Evolutionary conservation across 2,113 vertebrate species (phyloP).

Genomic region (Rynchops niger): DNA sequence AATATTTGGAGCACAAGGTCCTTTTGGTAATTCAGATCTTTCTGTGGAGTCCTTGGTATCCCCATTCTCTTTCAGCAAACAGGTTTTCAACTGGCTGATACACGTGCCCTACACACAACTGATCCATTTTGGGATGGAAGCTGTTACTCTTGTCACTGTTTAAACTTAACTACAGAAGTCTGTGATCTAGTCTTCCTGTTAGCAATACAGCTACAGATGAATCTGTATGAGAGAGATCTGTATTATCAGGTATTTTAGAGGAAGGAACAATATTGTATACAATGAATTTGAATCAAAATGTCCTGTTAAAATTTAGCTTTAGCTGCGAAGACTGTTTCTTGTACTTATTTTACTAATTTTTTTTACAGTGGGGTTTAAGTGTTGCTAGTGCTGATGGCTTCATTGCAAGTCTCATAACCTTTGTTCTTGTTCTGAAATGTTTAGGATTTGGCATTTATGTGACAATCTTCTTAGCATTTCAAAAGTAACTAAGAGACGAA

Average conservation of each 20-base stretch:
- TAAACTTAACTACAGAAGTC: background rate
- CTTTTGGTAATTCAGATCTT: background rate
- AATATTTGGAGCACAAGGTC: background rate
- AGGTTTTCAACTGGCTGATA: background rate
- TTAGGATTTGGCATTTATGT: background rate
- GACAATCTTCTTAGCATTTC: background rate
- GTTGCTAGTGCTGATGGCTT: background rate
- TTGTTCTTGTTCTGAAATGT: background rate
- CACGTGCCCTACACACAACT: fast-evolving
- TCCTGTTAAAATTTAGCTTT: background rate
- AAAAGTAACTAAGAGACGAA: background rate
- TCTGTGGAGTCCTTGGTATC: background rate
- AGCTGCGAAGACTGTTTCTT: background rate
- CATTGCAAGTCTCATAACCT: background rate
- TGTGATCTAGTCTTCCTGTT: background rate
- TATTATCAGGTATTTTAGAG: background rate
- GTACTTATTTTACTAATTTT: background rate
- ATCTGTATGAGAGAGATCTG: background rate
- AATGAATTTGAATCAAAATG: background rate
- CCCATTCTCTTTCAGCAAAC: background rate
- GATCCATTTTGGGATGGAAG: background rate
- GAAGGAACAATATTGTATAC: background rate
- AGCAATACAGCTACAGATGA: background rate
- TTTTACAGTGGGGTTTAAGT: background rate
- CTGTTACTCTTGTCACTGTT: background rate